Evolutionary conservation across 2,888 invertebrate genomes (phyloP).

Genomic region (Platerodrilus igneus): DNA sequence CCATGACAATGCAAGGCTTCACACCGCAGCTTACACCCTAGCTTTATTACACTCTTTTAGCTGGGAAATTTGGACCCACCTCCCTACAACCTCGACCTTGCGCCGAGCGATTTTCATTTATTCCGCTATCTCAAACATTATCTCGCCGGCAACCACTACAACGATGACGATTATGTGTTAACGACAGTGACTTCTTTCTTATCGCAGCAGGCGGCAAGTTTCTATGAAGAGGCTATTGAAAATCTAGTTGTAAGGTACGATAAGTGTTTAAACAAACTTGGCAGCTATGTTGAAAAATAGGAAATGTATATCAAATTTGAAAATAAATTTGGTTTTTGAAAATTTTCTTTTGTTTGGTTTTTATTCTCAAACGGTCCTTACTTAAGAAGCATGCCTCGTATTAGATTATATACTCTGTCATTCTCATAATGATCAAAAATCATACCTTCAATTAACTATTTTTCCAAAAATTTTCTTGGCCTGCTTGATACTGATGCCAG

Average conservation of each 20-base stretch:
- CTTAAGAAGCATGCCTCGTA: too few relatives aligned
- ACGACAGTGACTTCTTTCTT: not conserved
- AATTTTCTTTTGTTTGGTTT: too few relatives aligned
- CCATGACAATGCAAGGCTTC: not conserved
- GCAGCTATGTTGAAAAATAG: conserved; percentile 1
- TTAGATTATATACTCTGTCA: too few relatives aligned
- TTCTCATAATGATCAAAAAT: too few relatives aligned
- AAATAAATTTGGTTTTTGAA: too few relatives aligned
- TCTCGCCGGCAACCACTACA: conserved; percentile 1
- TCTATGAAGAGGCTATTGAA: not conserved
- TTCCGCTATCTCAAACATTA: too few relatives aligned
- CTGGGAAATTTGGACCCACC: conserved; percentile 2
- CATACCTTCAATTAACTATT: too few relatives aligned
- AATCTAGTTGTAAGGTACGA: conserved; percentile 1
- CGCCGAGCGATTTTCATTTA: conserved; percentile 1
- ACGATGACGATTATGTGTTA: not conserved
- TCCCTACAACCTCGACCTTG: conserved; percentile 1
- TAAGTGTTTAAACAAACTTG: conserved; percentile 4
- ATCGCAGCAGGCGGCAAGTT: not conserved
- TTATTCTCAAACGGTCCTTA: too few relatives aligned
- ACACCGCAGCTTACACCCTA: not conserved
- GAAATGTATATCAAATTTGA: too few relatives aligned
- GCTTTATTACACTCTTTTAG: not conserved
- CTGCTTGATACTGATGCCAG: too few relatives aligned
- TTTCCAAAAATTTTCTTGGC: too few relatives aligned